Evolutionary conservation across 2,113 vertebrate genomes (phyloP).

Genomic region (Anthoscopus minutus): DNA sequence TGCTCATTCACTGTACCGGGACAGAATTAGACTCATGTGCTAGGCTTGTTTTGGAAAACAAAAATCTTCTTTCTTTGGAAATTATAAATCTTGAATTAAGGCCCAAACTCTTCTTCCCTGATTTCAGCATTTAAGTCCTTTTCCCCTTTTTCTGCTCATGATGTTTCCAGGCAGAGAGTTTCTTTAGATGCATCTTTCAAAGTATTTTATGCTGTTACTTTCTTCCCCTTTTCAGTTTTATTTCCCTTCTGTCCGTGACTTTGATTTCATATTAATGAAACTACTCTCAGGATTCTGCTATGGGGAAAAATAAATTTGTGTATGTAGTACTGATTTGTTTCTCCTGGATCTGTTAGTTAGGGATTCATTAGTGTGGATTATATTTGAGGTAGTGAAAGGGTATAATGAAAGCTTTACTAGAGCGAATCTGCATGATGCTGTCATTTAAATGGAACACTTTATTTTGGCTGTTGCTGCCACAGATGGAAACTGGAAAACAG

Average conservation of each 20-base stretch:
- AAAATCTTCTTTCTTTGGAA: background rate
- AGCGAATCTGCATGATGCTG: background rate
- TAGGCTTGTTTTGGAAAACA: background rate
- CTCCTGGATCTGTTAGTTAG: background rate
- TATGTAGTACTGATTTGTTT: background rate
- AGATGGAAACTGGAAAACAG: background rate
- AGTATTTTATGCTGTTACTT: background rate
- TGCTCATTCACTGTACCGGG: background rate
- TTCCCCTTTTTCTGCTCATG: background rate
- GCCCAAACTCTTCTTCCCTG: background rate
- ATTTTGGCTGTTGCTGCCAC: background rate
- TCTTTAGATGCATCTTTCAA: background rate
- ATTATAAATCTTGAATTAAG: background rate
- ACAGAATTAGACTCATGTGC: background rate
- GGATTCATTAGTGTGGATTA: background rate
- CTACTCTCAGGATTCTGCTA: background rate
- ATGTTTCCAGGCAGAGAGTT: background rate
- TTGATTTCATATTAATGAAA: background rate
- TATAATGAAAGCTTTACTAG: background rate
- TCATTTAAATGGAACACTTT: conserved; percentile 2
- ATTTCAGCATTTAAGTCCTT: background rate
- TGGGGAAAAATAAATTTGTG: background rate
- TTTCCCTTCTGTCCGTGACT: background rate
- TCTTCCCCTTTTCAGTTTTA: background rate
- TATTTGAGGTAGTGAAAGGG: background rate